Conservation (phyloP, 2,888 invertebrate species). For the Spilarctia lutea region DNA sequence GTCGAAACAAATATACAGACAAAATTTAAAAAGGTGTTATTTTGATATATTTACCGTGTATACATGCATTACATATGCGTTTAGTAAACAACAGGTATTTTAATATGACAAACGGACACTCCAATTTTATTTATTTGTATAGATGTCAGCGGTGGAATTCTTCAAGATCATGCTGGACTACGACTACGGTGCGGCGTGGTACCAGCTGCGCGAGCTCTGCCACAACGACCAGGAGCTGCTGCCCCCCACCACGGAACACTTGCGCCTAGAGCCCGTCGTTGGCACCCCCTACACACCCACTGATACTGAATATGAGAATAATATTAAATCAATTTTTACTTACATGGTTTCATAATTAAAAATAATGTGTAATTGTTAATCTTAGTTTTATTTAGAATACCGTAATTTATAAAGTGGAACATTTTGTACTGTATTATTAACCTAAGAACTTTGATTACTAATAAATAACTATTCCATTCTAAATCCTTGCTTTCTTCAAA, state of each 20-base stretch:
- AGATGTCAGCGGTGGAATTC: slow-evolving; percentile 82
- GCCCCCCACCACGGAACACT: slow-evolving; percentile 51
- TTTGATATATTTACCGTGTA: too few relatives aligned
- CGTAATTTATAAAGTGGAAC: neutral
- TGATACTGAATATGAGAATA: slow-evolving; percentile 62
- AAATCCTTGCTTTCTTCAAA: neutral
- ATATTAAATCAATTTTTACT: slow-evolving; percentile 70
- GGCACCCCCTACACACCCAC: slow-evolving; percentile 68
- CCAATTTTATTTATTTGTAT: too few relatives aligned
- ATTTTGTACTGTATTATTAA: neutral
- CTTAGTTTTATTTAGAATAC: slow-evolving; percentile 2
- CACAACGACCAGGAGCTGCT: slow-evolving; percentile 54
- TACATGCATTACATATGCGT: too few relatives aligned
- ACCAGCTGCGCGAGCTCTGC: slow-evolving; percentile 68
- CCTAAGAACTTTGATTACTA: neutral
- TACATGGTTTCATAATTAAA: slow-evolving; percentile 49
- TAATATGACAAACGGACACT: too few relatives aligned
- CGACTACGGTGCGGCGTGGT: slow-evolving; percentile 77
- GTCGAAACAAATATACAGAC: too few relatives aligned
- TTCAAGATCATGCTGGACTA: slow-evolving; percentile 81
- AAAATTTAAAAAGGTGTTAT: too few relatives aligned
- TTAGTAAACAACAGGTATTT: too few relatives aligned
- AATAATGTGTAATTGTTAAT: slow-evolving; percentile 18
- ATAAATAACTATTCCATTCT: neutral
- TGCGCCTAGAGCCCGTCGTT: slow-evolving; percentile 56